Evolutionary conservation across 1,140 invertebrate species (phyloP).

Genomic region (Globodera ellingtonae): DNA sequence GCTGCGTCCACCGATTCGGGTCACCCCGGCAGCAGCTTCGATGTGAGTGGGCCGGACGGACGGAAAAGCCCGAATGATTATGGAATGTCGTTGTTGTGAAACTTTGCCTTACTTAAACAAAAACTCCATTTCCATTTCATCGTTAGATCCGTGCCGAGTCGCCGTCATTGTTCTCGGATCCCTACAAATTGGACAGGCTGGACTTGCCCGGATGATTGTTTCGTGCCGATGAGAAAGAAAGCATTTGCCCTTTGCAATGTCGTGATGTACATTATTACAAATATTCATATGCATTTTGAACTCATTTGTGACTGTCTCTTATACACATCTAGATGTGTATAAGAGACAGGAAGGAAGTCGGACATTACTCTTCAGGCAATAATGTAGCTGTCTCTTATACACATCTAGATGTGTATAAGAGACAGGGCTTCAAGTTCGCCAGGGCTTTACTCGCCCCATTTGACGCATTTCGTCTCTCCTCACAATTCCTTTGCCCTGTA

Average conservation of each 20-base stretch:
- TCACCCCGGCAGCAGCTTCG: slow-evolving; percentile 31
- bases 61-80: not conserved
- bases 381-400: too few species aligned
- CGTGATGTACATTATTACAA: not conserved
- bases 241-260: not conserved
- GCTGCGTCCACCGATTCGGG: slow-evolving; percentile 55
- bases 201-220: slow-evolving; percentile 20
- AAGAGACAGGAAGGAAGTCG: too few species aligned
- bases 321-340: too few species aligned
- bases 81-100: too few species aligned
- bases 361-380: too few species aligned
- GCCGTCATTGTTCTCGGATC: slow-evolving; percentile 50
- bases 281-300: not conserved
- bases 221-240: not conserved
- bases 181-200: slow-evolving; percentile 50
- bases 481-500: not conserved
- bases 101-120: not conserved
- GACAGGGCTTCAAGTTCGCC: too few species aligned
- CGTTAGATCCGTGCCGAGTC: slow-evolving; percentile 44
- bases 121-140: not conserved
- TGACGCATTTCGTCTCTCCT: not conserved
- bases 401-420: too few species aligned
- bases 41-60: not conserved
- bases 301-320: not conserved
- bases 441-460: too few species aligned